Evolutionary conservation across 2,888 invertebrate genomes (phyloP), one percentile per base, ranked within the genome.

Genomic region (Brenthis ino): DNA sequence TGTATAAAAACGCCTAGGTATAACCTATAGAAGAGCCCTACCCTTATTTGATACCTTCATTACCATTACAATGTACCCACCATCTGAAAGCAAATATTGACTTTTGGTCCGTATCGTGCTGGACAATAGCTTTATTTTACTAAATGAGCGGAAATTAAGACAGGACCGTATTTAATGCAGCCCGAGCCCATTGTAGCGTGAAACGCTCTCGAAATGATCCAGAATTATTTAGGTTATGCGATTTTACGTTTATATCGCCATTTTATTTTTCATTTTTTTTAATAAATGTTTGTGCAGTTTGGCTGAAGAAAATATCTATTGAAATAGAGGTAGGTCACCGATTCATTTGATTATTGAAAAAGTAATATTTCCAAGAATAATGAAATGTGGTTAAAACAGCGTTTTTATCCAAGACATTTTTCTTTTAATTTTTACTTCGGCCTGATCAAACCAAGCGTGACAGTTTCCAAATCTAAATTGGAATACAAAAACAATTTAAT

Each of bases 81-180:
- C 16, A 57, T 60, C 58, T 78, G 75, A 72, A 76, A 70, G 77
- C 79, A 81, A 84, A 86, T 79, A 82, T 81, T 82, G 83, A 80
- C 82, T 50, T 20, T 61, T 20, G 43, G 48, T 56, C 37, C 56
- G 20, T 50, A 56, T 50, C 54, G 48, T 43, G 54, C 48, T 43
- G 33, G 51, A 67, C 61, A 56, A 63, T 20, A 43, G 61, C 37
- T 55, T 65, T 58, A 47, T 67, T 67, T 67, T 56, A 55, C 56
- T n/a, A 61, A 61, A 61, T 66, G 53, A 54, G 58, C 28, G 66
- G 60, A 48, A 56, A 63, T 51, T 67, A 56, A 81, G 43, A 55
- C 47, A 51, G 48, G 54, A n/a, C 57, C n/a, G 48, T 37, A 24
- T 33, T 20, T 47, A 56, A 54, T 28, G 58, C 51, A 53, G 60